Conservation (phyloP, 2,888 invertebrate genomes). For the Monochamus alternatus region DNA sequence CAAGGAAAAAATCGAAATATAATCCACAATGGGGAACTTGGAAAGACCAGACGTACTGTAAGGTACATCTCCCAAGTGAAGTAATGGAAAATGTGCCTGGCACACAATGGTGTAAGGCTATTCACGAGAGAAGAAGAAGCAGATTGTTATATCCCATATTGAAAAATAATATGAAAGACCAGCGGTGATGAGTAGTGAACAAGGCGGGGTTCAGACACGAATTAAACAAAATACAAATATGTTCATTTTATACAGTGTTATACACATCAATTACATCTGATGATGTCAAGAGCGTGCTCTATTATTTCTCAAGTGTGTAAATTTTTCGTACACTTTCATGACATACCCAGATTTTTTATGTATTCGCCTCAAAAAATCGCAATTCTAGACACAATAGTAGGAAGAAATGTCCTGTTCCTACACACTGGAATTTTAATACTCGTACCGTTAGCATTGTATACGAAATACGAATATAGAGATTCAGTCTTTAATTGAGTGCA, state of each 20-base stretch:
- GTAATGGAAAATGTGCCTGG: too few relatives aligned
- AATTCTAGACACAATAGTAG: constrained; percentile 50
- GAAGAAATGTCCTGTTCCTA: constrained; percentile 40
- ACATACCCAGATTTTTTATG: constrained; percentile 49
- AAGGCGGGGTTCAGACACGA: constrained; percentile 44
- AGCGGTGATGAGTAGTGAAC: constrained; percentile 47
- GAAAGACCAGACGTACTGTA: too few relatives aligned
- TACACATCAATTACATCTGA: constrained; percentile 49
- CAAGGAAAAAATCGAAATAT: too few relatives aligned
- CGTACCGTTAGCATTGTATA: constrained; percentile 45
- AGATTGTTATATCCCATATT: constrained; percentile 38
- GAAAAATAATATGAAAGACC: constrained; percentile 50
- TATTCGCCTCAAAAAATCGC: constrained; percentile 50
- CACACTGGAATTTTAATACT: constrained; percentile 52
- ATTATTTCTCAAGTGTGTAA: constrained; percentile 42
- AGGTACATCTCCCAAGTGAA: too few relatives aligned
- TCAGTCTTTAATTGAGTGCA: constrained; percentile 49
- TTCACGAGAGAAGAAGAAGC: too few relatives aligned
- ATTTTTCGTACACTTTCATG: constrained; percentile 51
- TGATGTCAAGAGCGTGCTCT: constrained; percentile 48
- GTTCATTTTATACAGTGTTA: constrained; percentile 53
- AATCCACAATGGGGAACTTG: too few relatives aligned
- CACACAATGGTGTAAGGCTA: too few relatives aligned
- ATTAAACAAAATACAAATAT: constrained; percentile 46
- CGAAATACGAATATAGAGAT: constrained; percentile 42